phyloP scores from a whole-genome alignment of 1,140 invertebrate genomes.

The Nomia melanderi region DNA sequence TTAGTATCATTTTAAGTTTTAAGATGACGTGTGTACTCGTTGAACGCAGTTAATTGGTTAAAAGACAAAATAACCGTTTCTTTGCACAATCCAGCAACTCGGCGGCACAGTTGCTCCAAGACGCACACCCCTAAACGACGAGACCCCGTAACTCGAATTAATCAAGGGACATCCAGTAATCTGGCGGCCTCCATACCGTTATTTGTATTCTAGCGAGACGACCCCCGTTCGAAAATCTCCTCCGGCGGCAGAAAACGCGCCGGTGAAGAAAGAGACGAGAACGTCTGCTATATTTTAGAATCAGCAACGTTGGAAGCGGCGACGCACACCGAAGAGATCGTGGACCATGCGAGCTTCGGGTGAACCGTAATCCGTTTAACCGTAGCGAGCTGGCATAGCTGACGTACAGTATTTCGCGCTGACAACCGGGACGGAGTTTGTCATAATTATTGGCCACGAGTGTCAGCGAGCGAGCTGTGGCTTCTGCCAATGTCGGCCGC shows the following conservation, averaged over 20 bases:
- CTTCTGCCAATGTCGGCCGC: slow-evolving; percentile 7
- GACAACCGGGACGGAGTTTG: slow-evolving; percentile 48
- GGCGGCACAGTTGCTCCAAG: no score
- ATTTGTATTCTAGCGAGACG: neutral
- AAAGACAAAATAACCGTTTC: no score
- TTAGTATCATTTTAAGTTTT: no score
- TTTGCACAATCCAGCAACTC: no score
- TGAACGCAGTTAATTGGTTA: no score
- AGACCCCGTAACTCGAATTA: no score
- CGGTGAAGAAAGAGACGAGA: neutral
- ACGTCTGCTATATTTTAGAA: slow-evolving; percentile 39
- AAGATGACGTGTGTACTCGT: no score
- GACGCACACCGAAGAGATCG: slow-evolving; percentile 35
- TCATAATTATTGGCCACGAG: slow-evolving; percentile 42
- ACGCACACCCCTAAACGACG: no score
- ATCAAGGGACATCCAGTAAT: no score
- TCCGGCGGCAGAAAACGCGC: neutral
- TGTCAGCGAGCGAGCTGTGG: slow-evolving; percentile 9
- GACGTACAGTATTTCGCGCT: slow-evolving; percentile 41
- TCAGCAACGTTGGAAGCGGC: slow-evolving; percentile 20
- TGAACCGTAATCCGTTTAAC: slow-evolving; percentile 46
- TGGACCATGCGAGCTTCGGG: neutral
- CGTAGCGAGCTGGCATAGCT: slow-evolving; percentile 19
- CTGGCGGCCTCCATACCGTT: neutral
- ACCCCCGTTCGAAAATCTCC: neutral